phyloP scores from a whole-genome alignment of 2,888 invertebrate species.

The Liposcelis brunnea region DNA sequence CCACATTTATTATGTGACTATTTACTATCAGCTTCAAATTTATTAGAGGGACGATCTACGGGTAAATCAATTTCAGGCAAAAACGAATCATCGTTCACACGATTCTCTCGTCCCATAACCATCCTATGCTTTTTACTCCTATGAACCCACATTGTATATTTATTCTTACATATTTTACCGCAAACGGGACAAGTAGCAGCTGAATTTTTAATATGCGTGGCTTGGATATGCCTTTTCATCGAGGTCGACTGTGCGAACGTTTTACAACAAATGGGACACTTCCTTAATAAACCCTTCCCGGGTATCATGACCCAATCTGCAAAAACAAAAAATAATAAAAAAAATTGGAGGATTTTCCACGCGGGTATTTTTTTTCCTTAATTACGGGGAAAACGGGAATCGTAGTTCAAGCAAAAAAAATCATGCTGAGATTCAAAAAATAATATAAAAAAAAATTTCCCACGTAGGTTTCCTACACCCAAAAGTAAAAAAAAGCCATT shows the following conservation, averaged over 20 bases:
- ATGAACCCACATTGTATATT: slow-evolving; percentile 1
- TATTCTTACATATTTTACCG: slow-evolving; percentile 2
- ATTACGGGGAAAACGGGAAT: no score
- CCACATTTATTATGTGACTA: slow-evolving; percentile 9
- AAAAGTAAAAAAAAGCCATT: no score
- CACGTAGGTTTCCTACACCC: no score
- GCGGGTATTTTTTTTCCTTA: no score
- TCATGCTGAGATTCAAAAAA: no score
- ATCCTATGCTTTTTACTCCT: slow-evolving; percentile 1
- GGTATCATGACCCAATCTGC: not conserved
- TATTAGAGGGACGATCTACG: not conserved
- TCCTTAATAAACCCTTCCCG: not conserved
- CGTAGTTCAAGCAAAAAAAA: no score
- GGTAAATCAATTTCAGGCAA: not conserved
- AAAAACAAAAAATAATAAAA: not conserved
- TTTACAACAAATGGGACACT: slow-evolving; percentile 2
- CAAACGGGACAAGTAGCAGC: not conserved
- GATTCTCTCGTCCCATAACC: no score
- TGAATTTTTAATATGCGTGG: not conserved
- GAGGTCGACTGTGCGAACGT: not conserved
- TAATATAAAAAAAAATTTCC: no score
- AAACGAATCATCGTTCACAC: no score
- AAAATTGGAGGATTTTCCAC: no score
- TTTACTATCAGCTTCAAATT: not conserved
- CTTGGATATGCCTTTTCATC: slow-evolving; percentile 1